Percentiles rank a stretch among this genome's conserved stretches.
Evolutionary conservation across 2,113 vertebrate genomes (phyloP).

Genomic region (Stomatorhinus ivindoensis): DNA sequence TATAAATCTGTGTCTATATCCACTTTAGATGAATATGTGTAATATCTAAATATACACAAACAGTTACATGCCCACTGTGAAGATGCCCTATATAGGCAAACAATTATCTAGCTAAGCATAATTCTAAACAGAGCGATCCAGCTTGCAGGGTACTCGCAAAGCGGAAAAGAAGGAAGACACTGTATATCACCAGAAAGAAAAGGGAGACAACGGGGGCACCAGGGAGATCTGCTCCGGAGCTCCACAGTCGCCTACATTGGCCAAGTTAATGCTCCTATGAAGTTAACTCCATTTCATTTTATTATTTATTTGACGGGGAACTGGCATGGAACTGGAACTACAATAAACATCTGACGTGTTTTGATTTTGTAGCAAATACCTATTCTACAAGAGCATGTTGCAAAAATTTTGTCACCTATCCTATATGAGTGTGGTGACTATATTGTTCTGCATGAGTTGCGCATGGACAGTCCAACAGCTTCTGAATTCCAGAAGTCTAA

Average conservation of each 20-base stretch:
- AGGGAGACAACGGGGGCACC: slow-evolving; percentile 23
- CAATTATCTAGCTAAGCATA: neutral
- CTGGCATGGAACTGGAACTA: neutral
- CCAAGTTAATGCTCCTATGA: neutral
- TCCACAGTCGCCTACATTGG: neutral
- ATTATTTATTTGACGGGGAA: neutral
- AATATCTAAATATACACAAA: neutral
- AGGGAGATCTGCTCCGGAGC: neutral
- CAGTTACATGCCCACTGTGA: neutral
- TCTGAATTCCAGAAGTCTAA: neutral
- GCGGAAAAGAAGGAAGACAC: slow-evolving; percentile 43
- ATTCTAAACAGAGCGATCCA: neutral
- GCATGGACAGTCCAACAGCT: neutral
- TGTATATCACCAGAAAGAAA: slow-evolving; percentile 54
- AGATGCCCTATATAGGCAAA: neutral
- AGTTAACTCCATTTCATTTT: neutral
- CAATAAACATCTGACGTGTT: neutral
- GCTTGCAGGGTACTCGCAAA: slow-evolving; percentile 44
- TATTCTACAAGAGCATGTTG: neutral
- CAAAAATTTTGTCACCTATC: neutral
- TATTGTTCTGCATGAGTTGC: neutral
- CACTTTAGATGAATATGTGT: neutral
- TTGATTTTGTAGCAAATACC: neutral
- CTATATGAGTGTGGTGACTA: neutral
- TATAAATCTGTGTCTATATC: neutral